phyloP scores from a whole-genome alignment of 2,113 vertebrate species.

The Erpornis zantholeuca region DNA sequence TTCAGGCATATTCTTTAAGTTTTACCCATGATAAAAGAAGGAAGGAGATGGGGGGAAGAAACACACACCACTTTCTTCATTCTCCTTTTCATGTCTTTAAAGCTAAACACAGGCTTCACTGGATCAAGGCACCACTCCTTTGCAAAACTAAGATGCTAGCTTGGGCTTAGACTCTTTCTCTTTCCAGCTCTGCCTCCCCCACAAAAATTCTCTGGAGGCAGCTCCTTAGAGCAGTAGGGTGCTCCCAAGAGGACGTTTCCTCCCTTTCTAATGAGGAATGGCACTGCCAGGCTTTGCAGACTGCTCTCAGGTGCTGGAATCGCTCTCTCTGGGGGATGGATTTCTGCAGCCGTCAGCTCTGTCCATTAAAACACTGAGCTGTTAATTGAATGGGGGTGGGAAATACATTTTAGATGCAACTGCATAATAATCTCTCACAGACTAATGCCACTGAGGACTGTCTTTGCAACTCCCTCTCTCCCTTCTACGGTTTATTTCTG shows the following conservation, averaged over 20 bases:
- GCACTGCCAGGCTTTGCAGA: neutral
- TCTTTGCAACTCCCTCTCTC: neutral
- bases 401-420: constrained; percentile 35
- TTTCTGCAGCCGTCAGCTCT: neutral
- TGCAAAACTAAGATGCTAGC: neutral
- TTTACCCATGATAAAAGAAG: neutral
- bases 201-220: neutral
- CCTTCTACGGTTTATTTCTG: neutral
- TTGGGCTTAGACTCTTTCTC: neutral
- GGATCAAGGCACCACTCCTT: neutral
- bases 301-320: neutral
- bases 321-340: neutral
- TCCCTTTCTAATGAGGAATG: neutral
- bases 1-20: neutral
- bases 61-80: accelerated
- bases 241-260: neutral
- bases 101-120: neutral
- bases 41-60: neutral
- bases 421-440: constrained; percentile 1
- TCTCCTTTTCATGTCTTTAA: neutral
- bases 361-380: constrained; percentile 2
- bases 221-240: neutral
- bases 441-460: neutral
- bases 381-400: constrained; percentile 27
- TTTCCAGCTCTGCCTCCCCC: neutral